Evolutionary conservation across 1,140 invertebrate genomes (phyloP).

Genomic region (Neodiprion virginianus): DNA sequence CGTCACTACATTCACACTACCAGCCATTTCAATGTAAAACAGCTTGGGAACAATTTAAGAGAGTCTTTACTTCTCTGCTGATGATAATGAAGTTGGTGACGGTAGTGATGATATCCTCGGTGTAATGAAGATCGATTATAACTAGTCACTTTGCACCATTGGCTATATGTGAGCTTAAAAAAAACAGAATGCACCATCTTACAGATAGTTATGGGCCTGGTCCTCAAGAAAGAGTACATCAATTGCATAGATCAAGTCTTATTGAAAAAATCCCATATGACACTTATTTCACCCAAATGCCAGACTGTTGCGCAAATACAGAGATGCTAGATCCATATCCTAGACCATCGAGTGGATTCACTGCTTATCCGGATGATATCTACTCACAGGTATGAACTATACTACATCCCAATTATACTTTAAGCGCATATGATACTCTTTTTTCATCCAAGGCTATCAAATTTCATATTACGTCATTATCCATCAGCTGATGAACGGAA

Average conservation of each 20-base stretch:
- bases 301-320: conserved; percentile 56
- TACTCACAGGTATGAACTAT: conserved; percentile 49
- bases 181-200: conserved; percentile 44
- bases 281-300: conserved; percentile 53
- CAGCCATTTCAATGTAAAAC: no score
- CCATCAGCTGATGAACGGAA: no score
- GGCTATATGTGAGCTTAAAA: neutral
- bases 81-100: no score
- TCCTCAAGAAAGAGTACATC: conserved; percentile 58
- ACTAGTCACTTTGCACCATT: no score
- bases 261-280: conserved; percentile 57
- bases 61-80: neutral
- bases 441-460: no score
- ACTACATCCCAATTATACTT: no score
- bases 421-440: no score
- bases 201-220: conserved; percentile 46
- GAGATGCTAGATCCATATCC: conserved; percentile 54
- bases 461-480: no score
- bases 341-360: conserved; percentile 54
- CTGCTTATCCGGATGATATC: conserved; percentile 54
- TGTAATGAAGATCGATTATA: no score
- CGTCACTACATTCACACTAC: no score
- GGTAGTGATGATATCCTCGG: no score
- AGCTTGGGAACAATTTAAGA: neutral
- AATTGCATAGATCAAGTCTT: conserved; percentile 42